Base-by-base conservation (phyloP, 2,113 vertebrate genomes). In the Petroica traversi region DNA sequence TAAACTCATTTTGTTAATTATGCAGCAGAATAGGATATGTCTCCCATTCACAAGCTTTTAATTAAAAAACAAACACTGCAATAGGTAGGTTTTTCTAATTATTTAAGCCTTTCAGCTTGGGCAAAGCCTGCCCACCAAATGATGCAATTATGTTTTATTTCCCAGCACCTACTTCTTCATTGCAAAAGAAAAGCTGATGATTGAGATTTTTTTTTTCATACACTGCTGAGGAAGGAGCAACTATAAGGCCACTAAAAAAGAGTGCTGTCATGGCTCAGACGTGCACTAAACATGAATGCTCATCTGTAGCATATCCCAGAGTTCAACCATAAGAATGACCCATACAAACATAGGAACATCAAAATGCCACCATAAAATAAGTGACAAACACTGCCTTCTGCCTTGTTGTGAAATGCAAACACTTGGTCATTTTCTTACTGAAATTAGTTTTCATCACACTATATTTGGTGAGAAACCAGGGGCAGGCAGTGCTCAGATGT, bases 1-100 rank as follows among this genome's bases (percentile, higher is more conserved):
- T 92, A 79, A 95, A 58, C 25, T 36, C 45, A 94, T 76, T 91
- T 85, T 77, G 71, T 89, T 96, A 92, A 95, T 93, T 95, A 88
- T 74, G 55, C 75, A 80, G 68, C 68, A 68, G 63, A 54, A 76
- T 25, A 72, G 24, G 33, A 25, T 83, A 80, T 0, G 0, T 92
- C 78, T 90, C 84, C 78, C 88, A 85, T 74, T 96, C 88, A 88
- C 40, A 52, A 1, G 20, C 45, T 94, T 94, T 96, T 94, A 84
- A 95, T 91, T 88, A 80, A 86, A 85, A 94, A 92, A 58, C 54
- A 91, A 89, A 92, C 62, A 87, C 3, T 92, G 79, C 67, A 92
- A 92, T 51, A 92, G 63, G 82, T 93, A 52, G 57, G 17, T 58
- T 89, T 63, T 88, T 64, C 52, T 84, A 51, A 55, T 67, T 41